Conservation (phyloP, 1,140 invertebrate genomes). For the Olivierus martensii region DNA sequence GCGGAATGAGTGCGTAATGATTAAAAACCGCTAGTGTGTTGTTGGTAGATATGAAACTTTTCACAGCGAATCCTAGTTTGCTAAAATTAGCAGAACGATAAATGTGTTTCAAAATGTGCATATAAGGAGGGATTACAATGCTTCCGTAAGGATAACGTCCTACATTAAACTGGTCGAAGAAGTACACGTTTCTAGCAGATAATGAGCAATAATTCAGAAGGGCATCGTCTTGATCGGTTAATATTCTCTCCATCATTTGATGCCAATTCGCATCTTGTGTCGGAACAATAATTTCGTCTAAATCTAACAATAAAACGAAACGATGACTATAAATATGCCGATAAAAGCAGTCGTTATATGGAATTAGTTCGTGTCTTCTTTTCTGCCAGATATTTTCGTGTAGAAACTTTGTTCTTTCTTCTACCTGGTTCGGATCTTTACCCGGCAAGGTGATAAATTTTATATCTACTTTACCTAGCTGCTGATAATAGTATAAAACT, state of each 20-base stretch:
- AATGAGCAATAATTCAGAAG: slow-evolving; percentile 42
- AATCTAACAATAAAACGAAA: slow-evolving; percentile 50
- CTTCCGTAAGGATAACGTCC: background rate
- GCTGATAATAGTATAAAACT: slow-evolving; percentile 41
- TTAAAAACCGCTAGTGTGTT: slow-evolving; percentile 53
- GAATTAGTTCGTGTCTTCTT: slow-evolving; percentile 49
- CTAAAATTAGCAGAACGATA: slow-evolving; percentile 40
- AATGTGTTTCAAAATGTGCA: slow-evolving; percentile 24
- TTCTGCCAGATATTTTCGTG: slow-evolving; percentile 47
- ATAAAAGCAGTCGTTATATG: slow-evolving; percentile 61
- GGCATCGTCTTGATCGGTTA: slow-evolving; percentile 25
- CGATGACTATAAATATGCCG: slow-evolving; percentile 39
- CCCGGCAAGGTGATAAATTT: slow-evolving; percentile 40
- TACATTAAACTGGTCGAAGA: slow-evolving; percentile 33
- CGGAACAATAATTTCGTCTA: slow-evolving; percentile 55
- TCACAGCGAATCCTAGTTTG: slow-evolving; percentile 47
- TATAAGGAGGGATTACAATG: slow-evolving; percentile 16
- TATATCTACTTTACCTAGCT: slow-evolving; percentile 36
- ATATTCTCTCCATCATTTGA: slow-evolving; percentile 31
- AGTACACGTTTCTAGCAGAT: slow-evolving; percentile 48
- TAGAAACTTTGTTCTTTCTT: slow-evolving; percentile 26
- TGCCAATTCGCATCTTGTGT: slow-evolving; percentile 40
- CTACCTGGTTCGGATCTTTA: slow-evolving; percentile 30
- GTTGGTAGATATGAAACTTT: slow-evolving; percentile 51
- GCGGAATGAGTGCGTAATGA: slow-evolving; percentile 48